Evolutionary conservation across 1,140 invertebrate genomes (phyloP).

Genomic region (Frieseomelitta varia): DNA sequence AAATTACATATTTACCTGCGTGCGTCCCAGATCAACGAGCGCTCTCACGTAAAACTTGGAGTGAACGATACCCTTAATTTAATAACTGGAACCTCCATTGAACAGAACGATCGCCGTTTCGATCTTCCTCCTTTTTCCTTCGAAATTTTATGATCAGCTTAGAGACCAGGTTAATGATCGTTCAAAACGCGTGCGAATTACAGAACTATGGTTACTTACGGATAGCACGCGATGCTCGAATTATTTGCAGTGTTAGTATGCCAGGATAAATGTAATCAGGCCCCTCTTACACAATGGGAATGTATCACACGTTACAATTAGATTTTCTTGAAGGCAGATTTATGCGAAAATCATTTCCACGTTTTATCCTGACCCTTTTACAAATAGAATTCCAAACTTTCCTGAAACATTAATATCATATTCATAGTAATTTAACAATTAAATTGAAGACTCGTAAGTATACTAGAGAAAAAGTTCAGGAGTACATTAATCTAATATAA

Average conservation of each 20-base stretch:
- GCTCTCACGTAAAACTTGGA: too few species aligned
- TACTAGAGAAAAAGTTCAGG: background rate
- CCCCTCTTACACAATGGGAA: background rate
- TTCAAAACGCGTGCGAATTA: background rate
- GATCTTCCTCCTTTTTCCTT: background rate
- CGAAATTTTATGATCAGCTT: constrained; percentile 5
- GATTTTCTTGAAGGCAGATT: background rate
- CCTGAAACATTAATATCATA: too few species aligned
- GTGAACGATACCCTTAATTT: background rate
- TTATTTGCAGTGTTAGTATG: background rate
- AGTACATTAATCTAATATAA: background rate
- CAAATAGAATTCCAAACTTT: background rate
- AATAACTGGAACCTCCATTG: background rate
- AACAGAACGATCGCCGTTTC: background rate
- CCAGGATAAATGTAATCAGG: background rate
- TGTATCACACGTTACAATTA: background rate
- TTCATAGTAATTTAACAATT: background rate
- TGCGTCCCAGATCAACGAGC: background rate
- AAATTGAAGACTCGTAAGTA: background rate
- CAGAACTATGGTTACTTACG: background rate
- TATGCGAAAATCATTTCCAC: background rate
- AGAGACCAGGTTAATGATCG: background rate
- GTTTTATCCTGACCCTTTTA: too few species aligned
- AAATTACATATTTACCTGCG: constrained; percentile 52
- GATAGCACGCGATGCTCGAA: background rate